phyloP scores from a whole-genome alignment of 2,888 invertebrate species.

The Nymphalis urticae region DNA sequence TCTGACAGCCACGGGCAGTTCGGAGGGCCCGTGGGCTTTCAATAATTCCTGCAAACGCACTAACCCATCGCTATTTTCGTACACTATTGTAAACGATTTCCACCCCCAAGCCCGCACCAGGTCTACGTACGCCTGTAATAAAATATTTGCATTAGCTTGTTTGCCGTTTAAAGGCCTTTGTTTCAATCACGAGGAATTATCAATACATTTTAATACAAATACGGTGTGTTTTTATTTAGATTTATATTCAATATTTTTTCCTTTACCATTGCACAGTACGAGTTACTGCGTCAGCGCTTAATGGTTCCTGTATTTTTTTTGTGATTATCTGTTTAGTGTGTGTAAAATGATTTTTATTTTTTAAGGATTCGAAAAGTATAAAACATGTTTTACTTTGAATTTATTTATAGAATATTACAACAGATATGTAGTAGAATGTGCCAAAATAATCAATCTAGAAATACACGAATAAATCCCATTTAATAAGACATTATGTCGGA shows the following conservation, averaged over 20 bases:
- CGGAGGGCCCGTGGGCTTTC: slow-evolving; percentile 92
- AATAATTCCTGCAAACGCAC: slow-evolving; percentile 93
- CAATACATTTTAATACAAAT: background rate
- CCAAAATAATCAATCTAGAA: too few relatives aligned
- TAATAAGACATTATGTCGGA: too few relatives aligned
- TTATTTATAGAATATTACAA: too few relatives aligned
- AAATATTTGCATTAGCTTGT: slow-evolving; percentile 17
- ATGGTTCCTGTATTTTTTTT: background rate
- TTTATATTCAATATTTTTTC: background rate
- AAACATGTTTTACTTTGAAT: too few relatives aligned
- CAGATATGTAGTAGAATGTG: too few relatives aligned
- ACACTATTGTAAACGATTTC: slow-evolving; percentile 98
- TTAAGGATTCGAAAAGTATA: too few relatives aligned
- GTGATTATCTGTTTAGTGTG: too few relatives aligned
- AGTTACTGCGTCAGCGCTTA: background rate
- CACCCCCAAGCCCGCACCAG: slow-evolving; percentile 94
- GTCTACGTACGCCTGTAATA: slow-evolving; percentile 91
- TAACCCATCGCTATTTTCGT: slow-evolving; percentile 96
- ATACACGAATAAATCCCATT: too few relatives aligned
- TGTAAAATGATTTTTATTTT: too few relatives aligned
- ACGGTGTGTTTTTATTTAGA: background rate
- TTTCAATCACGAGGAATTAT: background rate
- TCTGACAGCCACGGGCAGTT: slow-evolving; percentile 91
- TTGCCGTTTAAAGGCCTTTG: slow-evolving; percentile 8
- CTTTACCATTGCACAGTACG: background rate